These are phyloP conservation scores for Chlorospingus semifuscus DNA, from an alignment of 2,797 vertebrate species.

Conservation along the genomic window DNA sequence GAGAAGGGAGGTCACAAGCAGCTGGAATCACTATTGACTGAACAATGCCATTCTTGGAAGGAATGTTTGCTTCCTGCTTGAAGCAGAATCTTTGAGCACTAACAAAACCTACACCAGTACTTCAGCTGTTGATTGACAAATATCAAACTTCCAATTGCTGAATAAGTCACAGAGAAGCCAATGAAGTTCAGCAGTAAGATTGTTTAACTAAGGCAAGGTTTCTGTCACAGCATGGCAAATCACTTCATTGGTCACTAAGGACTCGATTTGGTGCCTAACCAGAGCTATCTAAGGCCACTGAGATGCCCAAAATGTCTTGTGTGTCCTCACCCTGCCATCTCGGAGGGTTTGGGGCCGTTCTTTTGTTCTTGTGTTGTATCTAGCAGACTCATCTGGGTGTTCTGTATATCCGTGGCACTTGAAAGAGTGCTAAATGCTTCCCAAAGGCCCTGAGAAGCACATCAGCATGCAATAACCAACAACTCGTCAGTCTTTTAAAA, in stretches of 20 bases:
- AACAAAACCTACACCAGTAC: accelerated
- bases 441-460: background rate
- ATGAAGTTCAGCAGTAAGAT: background rate
- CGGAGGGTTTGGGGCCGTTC: background rate
- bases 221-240: background rate
- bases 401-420: background rate
- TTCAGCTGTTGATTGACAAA: background rate
- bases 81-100: background rate
- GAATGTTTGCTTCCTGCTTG: background rate
- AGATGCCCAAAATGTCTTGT: background rate
- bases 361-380: background rate
- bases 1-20: background rate
- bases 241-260: background rate
- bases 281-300: background rate
- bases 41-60: background rate
- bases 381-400: background rate
- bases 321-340: background rate
- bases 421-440: accelerated
- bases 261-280: accelerated
- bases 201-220: background rate
- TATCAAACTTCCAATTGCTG: background rate
- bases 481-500: background rate
- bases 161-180: background rate
- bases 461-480: background rate
- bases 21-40: background rate